Conservation (phyloP, 2,113 vertebrate genomes). For the Ranitomeya variabilis region DNA sequence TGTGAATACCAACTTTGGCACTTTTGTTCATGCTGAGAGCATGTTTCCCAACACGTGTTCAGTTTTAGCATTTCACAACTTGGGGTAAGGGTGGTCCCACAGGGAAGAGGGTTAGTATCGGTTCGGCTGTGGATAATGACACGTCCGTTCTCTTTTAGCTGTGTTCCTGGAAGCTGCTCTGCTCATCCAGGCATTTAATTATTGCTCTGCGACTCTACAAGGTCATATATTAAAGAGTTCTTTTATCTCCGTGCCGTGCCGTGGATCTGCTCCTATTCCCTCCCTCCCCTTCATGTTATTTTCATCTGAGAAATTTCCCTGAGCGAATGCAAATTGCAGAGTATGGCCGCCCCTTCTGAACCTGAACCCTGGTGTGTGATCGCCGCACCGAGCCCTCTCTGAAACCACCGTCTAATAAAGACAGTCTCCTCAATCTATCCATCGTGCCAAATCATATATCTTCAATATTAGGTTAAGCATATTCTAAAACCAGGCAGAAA, state of each 20-base stretch:
- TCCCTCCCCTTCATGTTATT: constrained; percentile 77
- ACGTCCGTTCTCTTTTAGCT: constrained; percentile 74
- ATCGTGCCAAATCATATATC: constrained; percentile 80
- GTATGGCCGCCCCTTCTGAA: constrained; percentile 67
- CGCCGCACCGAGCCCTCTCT: constrained; percentile 69
- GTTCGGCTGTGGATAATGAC: constrained; percentile 71
- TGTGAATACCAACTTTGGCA: too few relatives aligned
- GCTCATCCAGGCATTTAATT: constrained; percentile 79
- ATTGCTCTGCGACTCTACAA: constrained; percentile 74
- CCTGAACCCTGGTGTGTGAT: constrained; percentile 73
- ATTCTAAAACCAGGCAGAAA: constrained; percentile 79
- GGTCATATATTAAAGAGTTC: constrained; percentile 83
- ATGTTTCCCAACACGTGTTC: not conserved
- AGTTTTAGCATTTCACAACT: not conserved
- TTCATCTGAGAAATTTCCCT: constrained; percentile 79
- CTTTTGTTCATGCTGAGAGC: not conserved
- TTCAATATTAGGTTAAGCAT: constrained; percentile 82
- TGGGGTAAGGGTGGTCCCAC: constrained; percentile 51
- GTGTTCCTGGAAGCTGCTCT: constrained; percentile 77
- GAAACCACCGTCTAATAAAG: constrained; percentile 68
- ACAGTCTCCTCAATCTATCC: constrained; percentile 75
- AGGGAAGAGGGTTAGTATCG: constrained; percentile 73
- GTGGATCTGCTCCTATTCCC: constrained; percentile 70
- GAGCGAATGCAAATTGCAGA: constrained; percentile 76
- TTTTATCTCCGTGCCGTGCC: constrained; percentile 74